phyloP scores from a whole-genome alignment of 2,888 invertebrate species.

The Rhaphigaster nebulosa region DNA sequence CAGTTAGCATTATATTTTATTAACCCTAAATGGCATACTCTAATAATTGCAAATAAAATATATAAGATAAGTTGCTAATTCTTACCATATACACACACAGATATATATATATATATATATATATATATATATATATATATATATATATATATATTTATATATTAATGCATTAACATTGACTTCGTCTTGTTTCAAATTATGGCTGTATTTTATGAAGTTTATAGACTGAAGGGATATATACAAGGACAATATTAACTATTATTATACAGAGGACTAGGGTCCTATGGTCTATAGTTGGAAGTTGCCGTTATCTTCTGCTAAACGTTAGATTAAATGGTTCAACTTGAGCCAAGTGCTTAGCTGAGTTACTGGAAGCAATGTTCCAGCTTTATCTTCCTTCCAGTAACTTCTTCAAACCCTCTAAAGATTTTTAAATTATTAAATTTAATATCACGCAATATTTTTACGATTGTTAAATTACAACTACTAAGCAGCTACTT shows the following conservation, averaged over 20 bases:
- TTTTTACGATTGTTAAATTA: no score
- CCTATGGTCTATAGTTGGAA: neutral
- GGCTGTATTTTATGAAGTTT: neutral
- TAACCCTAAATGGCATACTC: no score
- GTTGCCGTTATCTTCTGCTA: neutral
- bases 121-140: no score
- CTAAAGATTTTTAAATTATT: neutral
- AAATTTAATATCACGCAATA: neutral
- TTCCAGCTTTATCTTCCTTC: conserved; percentile 13
- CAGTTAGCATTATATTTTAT: no score
- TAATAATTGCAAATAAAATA: no score
- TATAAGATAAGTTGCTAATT: no score
- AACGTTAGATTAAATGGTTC: conserved; percentile 35
- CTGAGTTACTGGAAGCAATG: neutral
- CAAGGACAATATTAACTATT: neutral
- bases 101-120: no score
- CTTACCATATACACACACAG: no score
- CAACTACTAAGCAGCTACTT: no score
- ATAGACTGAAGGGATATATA: neutral
- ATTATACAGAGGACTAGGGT: neutral
- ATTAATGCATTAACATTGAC: no score
- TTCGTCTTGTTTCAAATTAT: no score
- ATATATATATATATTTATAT: no score
- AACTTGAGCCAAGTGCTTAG: conserved; percentile 15
- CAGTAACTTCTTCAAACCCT: neutral